Evolutionary conservation across 2,797 vertebrate species (phyloP), one percentile per base, ranked within the genome.

Genomic region (Paramormyrops hopkinsi): DNA sequence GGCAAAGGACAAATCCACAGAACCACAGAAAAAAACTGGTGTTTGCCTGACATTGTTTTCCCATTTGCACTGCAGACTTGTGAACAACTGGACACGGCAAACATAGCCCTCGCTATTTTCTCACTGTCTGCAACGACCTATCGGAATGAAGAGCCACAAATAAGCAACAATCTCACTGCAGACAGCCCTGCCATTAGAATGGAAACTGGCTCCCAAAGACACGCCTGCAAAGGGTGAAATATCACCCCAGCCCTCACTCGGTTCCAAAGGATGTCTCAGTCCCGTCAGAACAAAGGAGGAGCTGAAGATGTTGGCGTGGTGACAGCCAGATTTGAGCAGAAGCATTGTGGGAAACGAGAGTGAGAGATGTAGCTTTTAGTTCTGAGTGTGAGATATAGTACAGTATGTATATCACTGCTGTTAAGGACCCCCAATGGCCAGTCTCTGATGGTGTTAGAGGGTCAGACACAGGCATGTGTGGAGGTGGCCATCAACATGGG

Each of bases 351-450:
- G 69, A 89, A 88, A 82, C 54, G 11, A 88, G 59, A 88, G 48
- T 89, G 59, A 89, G 86, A 88, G 59, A 89, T 62, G 53, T 51
- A 65, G 44, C 46, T 53, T 46, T 54, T 29, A 82, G 48, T 88
- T 46, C 12, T 37, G 83, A 51, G 83, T 25, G 46, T 51, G 44
- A 51, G n/a, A 85, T 33, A 62, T 22, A 25, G 59, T 33, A 62
- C 8, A 25, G 59, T 62, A 51, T 29, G 22, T 22, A 7, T 25
- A 85, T 29, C 82, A 50, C 4, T 9, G n/a, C 48, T 85, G 22
- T 25, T 51, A 50, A 12, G 44, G 48, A 29, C 82, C n/a, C n/a
- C 46, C 41, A 83, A 11, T n/a, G 79, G 8, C 8, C 76, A 9
- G 33, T 19, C 37, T 79, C 37, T 79, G 37, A n/a, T 17, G 14